A percentile compares a stretch with the other conserved stretches of the same genome.
Conservation (phyloP, 2,113 vertebrate genomes). For the Mormoops blainvillei region DNA sequence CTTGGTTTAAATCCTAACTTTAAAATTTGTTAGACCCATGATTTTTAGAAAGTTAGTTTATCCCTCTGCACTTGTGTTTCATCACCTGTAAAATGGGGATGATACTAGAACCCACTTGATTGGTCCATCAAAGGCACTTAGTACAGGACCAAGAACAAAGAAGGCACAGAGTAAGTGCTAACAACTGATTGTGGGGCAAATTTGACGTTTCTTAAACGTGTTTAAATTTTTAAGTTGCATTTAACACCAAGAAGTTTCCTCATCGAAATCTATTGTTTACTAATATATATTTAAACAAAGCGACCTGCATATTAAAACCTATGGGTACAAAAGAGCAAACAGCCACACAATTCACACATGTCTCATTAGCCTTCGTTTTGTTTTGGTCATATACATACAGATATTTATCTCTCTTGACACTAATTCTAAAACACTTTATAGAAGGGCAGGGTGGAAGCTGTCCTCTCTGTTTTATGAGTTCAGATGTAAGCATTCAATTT, state of each 20-base stretch:
- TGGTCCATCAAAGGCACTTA: background rate
- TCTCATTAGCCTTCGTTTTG: background rate
- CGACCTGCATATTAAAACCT: constrained; percentile 3
- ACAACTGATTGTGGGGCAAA: background rate
- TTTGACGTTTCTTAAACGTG: background rate
- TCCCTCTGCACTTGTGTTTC: background rate
- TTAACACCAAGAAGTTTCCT: background rate
- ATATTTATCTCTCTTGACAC: background rate
- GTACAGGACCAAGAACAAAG: background rate
- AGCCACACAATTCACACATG: background rate
- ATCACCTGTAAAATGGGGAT: background rate
- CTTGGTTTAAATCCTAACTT: background rate
- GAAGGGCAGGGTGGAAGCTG: background rate
- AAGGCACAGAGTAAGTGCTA: background rate
- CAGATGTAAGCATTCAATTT: constrained; percentile 39
- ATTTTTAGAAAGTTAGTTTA: background rate
- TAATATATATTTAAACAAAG: background rate
- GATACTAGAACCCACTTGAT: background rate
- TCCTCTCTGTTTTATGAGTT: constrained; percentile 1
- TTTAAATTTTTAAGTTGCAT: background rate
- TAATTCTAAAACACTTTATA: background rate
- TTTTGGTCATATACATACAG: background rate
- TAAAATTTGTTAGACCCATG: background rate
- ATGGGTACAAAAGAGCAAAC: background rate
- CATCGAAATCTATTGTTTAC: background rate